These are phyloP conservation scores for Merodon equestris DNA, from an alignment of 2,888 invertebrate species.

Conservation along the genomic window DNA sequence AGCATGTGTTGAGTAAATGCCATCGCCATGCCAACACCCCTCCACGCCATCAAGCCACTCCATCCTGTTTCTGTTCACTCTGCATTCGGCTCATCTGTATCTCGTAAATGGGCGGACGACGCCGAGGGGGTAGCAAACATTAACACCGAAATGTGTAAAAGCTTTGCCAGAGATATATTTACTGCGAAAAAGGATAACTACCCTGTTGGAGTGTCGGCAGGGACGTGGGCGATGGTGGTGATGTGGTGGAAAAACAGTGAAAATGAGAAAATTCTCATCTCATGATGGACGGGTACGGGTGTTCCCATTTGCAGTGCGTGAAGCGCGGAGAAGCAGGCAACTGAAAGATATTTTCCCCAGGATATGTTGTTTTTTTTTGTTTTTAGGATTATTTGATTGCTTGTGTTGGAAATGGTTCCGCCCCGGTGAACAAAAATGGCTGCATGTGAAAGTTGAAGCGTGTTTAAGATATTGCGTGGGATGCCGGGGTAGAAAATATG, in stretches of 20 bases:
- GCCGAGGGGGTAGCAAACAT: constrained; percentile 34
- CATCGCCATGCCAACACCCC: constrained; percentile 56
- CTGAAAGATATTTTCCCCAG: constrained; percentile 62
- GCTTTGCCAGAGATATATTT: constrained; percentile 66
- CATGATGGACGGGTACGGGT: constrained; percentile 52
- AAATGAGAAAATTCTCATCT: constrained; percentile 62
- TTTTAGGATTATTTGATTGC: background rate
- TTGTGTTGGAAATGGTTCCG: constrained; percentile 53
- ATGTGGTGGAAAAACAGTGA: constrained; percentile 54
- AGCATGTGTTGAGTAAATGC: constrained; percentile 69
- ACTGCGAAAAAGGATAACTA: constrained; percentile 66
- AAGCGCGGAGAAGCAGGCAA: background rate
- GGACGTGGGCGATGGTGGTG: constrained; percentile 2
- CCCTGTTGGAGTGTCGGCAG: constrained; percentile 19
- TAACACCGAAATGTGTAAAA: constrained; percentile 68
- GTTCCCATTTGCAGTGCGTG: constrained; percentile 8
- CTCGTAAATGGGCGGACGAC: constrained; percentile 4
- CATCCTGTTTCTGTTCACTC: constrained; percentile 20
- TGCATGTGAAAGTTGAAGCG: constrained; percentile 56
- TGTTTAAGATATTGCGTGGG: constrained; percentile 34
- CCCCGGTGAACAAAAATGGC: constrained; percentile 55
- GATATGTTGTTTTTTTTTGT: constrained; percentile 48
- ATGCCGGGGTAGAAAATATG: too few relatives aligned
- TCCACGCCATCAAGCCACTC: constrained; percentile 25
- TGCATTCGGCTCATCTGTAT: background rate